These are phyloP conservation scores for Vandiemenella viatica DNA, from an alignment of 2,888 invertebrate species.

Conservation along the genomic window DNA sequence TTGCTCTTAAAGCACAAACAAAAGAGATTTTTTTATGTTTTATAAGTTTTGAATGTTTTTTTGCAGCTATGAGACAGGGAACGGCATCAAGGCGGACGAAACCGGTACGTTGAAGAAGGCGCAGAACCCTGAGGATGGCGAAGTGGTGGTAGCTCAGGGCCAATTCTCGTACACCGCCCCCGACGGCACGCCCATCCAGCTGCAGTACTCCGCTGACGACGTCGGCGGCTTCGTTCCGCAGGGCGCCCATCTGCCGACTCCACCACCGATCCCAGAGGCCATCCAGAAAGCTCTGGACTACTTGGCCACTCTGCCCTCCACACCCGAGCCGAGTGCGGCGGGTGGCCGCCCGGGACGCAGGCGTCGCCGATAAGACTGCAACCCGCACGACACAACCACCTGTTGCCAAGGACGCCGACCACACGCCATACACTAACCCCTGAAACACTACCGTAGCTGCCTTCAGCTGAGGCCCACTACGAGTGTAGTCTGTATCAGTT, in stretches of 20 bases:
- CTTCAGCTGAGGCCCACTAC: no score
- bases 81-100: slow-evolving; percentile 14
- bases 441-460: no score
- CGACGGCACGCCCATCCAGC: slow-evolving; percentile 11
- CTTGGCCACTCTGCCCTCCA: slow-evolving; percentile 23
- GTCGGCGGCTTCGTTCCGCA: slow-evolving; percentile 23
- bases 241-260: slow-evolving; percentile 64
- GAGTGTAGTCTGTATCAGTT: no score
- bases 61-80: slow-evolving; percentile 12
- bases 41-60: background rate
- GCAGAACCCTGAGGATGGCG: slow-evolving; percentile 8
- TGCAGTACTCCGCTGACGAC: slow-evolving; percentile 15
- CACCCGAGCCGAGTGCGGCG: background rate
- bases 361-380: no score
- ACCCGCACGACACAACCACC: no score
- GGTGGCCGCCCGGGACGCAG: background rate
- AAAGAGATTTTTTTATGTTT: no score
- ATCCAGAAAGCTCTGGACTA: slow-evolving; percentile 53
- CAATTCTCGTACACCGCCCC: slow-evolving; percentile 11
- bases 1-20: no score
- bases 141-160: slow-evolving; percentile 10
- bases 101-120: slow-evolving; percentile 10
- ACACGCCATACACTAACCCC: no score
- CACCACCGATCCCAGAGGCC: slow-evolving; percentile 64
- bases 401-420: no score